phyloP scores from a whole-genome alignment of 1,140 invertebrate species.

The Anadara kagoshimensis region DNA sequence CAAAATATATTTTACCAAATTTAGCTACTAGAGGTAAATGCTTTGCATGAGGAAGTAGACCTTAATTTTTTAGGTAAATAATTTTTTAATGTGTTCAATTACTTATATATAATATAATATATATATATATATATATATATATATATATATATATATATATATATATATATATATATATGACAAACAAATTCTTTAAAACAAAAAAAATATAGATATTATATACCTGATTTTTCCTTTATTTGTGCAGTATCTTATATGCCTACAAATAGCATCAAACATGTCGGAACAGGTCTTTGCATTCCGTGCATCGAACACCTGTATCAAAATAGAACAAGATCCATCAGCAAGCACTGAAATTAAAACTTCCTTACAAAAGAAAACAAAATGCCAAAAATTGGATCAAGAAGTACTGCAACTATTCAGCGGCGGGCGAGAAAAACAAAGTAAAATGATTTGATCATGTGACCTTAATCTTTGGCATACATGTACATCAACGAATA shows the following conservation, averaged over 20 bases:
- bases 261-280: conserved; percentile 97
- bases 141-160: too few relatives aligned
- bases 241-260: conserved; percentile 96
- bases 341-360: neutral
- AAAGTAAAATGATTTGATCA: neutral
- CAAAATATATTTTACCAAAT: too few relatives aligned
- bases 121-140: conserved; percentile 71
- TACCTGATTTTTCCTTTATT: conserved; percentile 98
- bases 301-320: conserved; percentile 93
- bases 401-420: too few relatives aligned
- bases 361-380: neutral
- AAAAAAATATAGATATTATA: conserved; percentile 17
- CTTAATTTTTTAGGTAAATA: too few relatives aligned
- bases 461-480: neutral
- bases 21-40: too few relatives aligned
- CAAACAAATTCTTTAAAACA: too few relatives aligned
- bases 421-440: neutral
- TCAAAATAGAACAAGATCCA: conserved; percentile 15
- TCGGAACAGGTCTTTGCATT: conserved; percentile 93
- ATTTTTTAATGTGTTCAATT: too few relatives aligned
- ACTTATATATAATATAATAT: too few relatives aligned
- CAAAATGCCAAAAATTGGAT: neutral
- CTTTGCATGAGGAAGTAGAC: too few relatives aligned
- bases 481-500: neutral
- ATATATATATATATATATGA: too few relatives aligned